These are phyloP conservation scores for Oncorhynchus mykiss DNA, from an alignment of 2,113 vertebrate genomes.

Conservation along the genomic window DNA sequence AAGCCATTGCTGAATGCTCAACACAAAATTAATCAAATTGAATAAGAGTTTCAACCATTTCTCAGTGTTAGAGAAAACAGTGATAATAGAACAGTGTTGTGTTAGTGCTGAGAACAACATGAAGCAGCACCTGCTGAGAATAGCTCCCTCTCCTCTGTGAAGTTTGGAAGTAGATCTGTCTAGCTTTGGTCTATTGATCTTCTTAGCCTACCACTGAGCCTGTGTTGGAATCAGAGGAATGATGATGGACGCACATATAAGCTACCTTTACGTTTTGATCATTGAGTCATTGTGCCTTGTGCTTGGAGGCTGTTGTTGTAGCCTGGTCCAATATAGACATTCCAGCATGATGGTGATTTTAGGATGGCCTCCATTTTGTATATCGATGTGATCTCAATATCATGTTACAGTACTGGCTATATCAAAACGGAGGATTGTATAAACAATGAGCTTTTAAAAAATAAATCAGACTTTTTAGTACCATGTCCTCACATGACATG, in stretches of 20 bases:
- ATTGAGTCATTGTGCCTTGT: not conserved
- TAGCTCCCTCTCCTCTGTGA: slow-evolving; percentile 15
- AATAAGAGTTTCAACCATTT: not conserved
- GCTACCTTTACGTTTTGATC: not conserved
- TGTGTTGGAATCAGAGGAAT: slow-evolving; percentile 2
- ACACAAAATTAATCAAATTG: not conserved
- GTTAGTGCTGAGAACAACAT: slow-evolving; percentile 51
- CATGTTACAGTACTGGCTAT: no score
- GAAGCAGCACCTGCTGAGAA: slow-evolving; percentile 24
- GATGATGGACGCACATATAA: not conserved
- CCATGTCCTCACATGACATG: not conserved
- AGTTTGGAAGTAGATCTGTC: not conserved
- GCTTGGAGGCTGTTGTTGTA: no score
- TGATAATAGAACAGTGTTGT: slow-evolving; percentile 63
- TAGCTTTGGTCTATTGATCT: slow-evolving; percentile 1
- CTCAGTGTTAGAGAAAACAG: not conserved
- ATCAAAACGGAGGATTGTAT: no score
- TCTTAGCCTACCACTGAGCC: not conserved
- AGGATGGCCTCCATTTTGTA: not conserved
- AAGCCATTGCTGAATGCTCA: not conserved
- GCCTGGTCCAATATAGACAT: not conserved
- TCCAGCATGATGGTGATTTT: not conserved
- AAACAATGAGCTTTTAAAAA: no score
- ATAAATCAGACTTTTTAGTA: not conserved
- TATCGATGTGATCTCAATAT: no score